Evolutionary conservation across 2,797 vertebrate genomes (phyloP).

Genomic region (Sebastes alutus): DNA sequence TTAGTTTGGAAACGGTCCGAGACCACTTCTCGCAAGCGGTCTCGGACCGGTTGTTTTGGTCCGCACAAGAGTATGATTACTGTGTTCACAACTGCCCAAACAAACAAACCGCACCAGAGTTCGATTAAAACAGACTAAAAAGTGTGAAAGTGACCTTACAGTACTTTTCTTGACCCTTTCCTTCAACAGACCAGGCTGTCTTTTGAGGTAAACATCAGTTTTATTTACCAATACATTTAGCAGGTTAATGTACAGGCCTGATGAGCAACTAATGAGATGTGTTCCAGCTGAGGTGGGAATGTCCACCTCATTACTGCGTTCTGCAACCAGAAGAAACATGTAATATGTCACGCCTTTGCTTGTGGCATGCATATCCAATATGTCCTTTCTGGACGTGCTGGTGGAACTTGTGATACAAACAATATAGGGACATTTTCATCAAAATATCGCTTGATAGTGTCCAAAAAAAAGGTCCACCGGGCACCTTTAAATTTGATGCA

Average conservation of each 20-base stretch:
- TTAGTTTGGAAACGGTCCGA: no score
- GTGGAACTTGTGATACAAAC: not conserved
- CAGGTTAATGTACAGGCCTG: not conserved
- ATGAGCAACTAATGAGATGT: not conserved
- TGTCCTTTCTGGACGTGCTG: not conserved
- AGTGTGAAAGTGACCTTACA: no score
- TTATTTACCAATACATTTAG: not conserved
- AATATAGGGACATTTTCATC: not conserved
- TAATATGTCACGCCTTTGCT: not conserved
- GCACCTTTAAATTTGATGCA: not conserved
- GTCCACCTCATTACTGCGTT: not conserved
- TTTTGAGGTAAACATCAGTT: not conserved
- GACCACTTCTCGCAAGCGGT: no score
- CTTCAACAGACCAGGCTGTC: not conserved
- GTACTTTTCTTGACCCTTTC: not conserved
- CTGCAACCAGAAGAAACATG: not conserved
- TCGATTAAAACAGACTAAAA: no score
- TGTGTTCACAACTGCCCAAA: no score
- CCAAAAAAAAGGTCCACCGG: not conserved
- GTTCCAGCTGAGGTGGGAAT: not conserved
- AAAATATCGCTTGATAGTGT: not conserved
- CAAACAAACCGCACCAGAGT: no score
- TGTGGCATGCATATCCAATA: not conserved
- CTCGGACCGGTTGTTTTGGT: no score
- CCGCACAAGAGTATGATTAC: no score